Evolutionary conservation across 2,888 invertebrate genomes (phyloP).

Genomic region (Chrysolina haemoptera): DNA sequence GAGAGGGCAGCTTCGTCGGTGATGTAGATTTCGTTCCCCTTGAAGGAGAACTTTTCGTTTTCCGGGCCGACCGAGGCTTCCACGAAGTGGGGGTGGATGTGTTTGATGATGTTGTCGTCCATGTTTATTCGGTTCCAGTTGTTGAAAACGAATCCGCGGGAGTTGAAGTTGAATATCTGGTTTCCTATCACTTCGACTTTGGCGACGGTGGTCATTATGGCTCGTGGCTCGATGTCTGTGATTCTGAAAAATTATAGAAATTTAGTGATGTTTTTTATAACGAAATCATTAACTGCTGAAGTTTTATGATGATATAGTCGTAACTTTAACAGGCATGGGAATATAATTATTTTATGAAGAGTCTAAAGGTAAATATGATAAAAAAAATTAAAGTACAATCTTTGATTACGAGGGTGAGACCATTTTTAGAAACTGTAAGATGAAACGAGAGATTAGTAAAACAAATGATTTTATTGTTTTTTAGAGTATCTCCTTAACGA

Average conservation of each 20-base stretch:
- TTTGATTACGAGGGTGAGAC: too few species aligned
- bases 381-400: too few species aligned
- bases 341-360: too few species aligned
- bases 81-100: slow-evolving; percentile 69
- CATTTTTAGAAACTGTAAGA: too few species aligned
- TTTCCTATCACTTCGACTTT: slow-evolving; percentile 75
- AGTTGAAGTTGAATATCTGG: slow-evolving; percentile 74
- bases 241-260: slow-evolving; percentile 72
- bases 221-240: slow-evolving; percentile 75
- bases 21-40: slow-evolving; percentile 74
- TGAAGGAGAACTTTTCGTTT: slow-evolving; percentile 70
- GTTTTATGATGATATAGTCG: too few species aligned
- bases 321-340: too few species aligned
- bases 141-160: slow-evolving; percentile 76
- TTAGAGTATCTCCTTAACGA: too few species aligned
- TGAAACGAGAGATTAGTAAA: too few species aligned
- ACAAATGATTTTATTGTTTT: too few species aligned
- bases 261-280: neutral
- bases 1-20: slow-evolving; percentile 73
- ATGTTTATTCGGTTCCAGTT: slow-evolving; percentile 78
- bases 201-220: slow-evolving; percentile 77
- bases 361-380: too few species aligned
- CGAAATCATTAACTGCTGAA: too few species aligned
- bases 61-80: slow-evolving; percentile 63
- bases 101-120: slow-evolving; percentile 77